Evolutionary conservation across 2,113 vertebrate genomes (phyloP).

Genomic region (Oryzias curvinotus): DNA sequence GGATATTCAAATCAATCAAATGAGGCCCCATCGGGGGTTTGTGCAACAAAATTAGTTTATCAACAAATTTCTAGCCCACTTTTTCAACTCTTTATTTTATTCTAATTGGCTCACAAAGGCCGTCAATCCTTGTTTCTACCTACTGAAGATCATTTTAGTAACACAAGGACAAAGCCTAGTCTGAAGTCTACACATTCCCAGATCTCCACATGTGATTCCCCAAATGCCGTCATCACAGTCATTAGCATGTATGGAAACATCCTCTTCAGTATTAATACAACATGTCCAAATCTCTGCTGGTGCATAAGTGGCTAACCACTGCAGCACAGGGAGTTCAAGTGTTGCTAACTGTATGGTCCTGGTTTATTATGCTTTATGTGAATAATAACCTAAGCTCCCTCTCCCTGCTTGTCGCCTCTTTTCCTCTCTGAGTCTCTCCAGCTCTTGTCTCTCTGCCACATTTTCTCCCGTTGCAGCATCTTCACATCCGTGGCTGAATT

Average conservation of each 20-base stretch:
- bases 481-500: constrained; percentile 69
- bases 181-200: constrained; percentile 30
- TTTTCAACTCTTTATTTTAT: constrained; percentile 8
- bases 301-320: constrained; percentile 72
- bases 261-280: constrained; percentile 77
- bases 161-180: constrained; percentile 7
- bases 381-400: constrained; percentile 75
- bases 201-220: constrained; percentile 61
- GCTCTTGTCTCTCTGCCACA: constrained; percentile 28
- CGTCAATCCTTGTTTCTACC: constrained; percentile 35
- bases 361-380: constrained; percentile 82
- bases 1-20: neutral
- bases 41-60: constrained; percentile 33
- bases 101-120: constrained; percentile 38
- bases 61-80: constrained; percentile 12
- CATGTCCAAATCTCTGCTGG: constrained; percentile 77
- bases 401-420: constrained; percentile 24
- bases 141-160: neutral
- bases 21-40: neutral
- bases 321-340: constrained; percentile 74
- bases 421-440: constrained; percentile 22
- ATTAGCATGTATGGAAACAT: constrained; percentile 72
- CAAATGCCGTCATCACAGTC: constrained; percentile 69
- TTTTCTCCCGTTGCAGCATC: constrained; percentile 42
- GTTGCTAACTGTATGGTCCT: constrained; percentile 74